Base-by-base conservation (phyloP, 2,113 vertebrate genomes). In the Corythaixoides concolor region DNA sequence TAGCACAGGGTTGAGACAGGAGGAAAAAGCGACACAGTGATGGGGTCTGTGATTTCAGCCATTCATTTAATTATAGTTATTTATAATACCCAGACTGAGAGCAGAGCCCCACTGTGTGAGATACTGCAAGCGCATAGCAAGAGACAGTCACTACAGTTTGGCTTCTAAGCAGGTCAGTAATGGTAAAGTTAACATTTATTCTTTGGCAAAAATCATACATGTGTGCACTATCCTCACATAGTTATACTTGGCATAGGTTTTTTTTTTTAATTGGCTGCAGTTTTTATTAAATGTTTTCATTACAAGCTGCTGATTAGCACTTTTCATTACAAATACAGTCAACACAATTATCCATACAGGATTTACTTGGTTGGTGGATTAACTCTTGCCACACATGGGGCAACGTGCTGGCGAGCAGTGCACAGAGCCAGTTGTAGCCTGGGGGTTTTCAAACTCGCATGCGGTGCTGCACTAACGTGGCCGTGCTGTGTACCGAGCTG, bases 51-150 rank as follows among this genome's bases (percentile, higher is more conserved):
- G 95, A 91, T 93, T 94, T 93, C 81, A 93, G 77, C 72, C 43
- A 58, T 91, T 91, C 24, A 49, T 63, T 89, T 91, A 84, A 58
- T 96, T 97, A 95, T 91, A 96, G 28, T 88, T 94, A n/a, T 87
- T 95, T 89, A 56, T 66, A 84, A 60, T 18, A 27, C 28, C n/a
- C 19, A 33, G 30, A 49, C 23, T 72, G 69, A 87, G 62, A 93
- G 8, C 7, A 35, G 52, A 85, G 18, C 22, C 68, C 24, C 18
- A n/a, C 37, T 66, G 45, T 59, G 43, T 73, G 37, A 88, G 62
- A n/a, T 37, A 70, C 58, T 91, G n/a, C 50, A 59, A 24, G 7
- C 18, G 16, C 56, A 12, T 33, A 62, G 35, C 24, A 82, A 33
- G 13, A 74, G 37, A 23, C 6, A 69, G 20, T 41, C 74, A 26